phyloP scores from a whole-genome alignment of 2,888 invertebrate species.

The Formica aserva region DNA sequence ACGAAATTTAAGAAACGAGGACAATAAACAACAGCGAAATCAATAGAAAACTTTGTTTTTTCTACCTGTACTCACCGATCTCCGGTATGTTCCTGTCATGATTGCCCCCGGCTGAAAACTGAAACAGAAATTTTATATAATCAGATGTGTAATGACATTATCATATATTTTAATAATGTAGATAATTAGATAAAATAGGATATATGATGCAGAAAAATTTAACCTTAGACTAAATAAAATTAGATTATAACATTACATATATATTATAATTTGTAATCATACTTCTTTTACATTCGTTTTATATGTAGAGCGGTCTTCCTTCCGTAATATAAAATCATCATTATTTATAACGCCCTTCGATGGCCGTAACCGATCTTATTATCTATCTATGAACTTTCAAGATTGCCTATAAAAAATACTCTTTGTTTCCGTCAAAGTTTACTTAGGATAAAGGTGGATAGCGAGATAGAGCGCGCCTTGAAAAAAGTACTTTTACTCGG shows the following conservation, averaged over 20 bases:
- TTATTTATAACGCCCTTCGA: not conserved
- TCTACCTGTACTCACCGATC: conserved; percentile 86
- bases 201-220: not conserved
- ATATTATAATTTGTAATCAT: not conserved
- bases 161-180: not conserved
- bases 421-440: conserved; percentile 30
- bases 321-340: not conserved
- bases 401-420: conserved; percentile 27
- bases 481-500: conserved; percentile 42
- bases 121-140: conserved; percentile 81
- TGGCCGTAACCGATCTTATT: conserved; percentile 3
- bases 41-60: conserved; percentile 38
- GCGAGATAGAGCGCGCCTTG: conserved; percentile 45
- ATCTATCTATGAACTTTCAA: conserved; percentile 6
- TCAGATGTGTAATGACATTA: not conserved
- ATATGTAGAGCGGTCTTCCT: not conserved
- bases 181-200: not conserved
- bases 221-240: not conserved
- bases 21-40: not conserved
- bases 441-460: not conserved
- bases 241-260: not conserved
- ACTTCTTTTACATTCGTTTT: not conserved
- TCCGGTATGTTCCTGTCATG: conserved; percentile 88
- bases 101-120: conserved; percentile 88
- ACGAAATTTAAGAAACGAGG: not conserved